Evolutionary conservation across 2,888 invertebrate genomes (phyloP).

Genomic region (Pheosia gnoma): DNA sequence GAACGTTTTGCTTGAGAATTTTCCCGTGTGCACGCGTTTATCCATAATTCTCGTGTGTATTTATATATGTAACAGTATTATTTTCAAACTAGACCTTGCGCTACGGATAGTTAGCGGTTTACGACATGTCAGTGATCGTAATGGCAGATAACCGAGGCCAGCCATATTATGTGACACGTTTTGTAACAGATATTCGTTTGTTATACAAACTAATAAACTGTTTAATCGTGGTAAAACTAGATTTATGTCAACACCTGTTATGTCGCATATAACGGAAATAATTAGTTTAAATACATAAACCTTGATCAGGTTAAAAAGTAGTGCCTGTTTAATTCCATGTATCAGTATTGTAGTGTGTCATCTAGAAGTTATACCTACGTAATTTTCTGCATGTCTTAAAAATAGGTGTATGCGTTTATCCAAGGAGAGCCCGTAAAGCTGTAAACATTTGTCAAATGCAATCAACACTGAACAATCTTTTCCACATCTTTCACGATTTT

Average conservation of each 20-base stretch:
- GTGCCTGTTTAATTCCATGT: no score
- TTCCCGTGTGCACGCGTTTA: constrained; percentile 43
- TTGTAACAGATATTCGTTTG: constrained; percentile 47
- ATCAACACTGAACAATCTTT: no score
- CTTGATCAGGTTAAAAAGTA: background rate
- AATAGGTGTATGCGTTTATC: no score
- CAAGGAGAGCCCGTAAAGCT: no score
- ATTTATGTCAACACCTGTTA: constrained; percentile 14
- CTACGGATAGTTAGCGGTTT: constrained; percentile 39
- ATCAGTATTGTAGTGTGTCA: no score
- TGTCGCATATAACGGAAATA: constrained; percentile 1
- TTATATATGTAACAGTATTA: constrained; percentile 51
- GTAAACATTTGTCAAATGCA: no score
- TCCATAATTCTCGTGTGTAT: constrained; percentile 47
- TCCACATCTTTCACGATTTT: no score
- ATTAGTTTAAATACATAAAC: background rate
- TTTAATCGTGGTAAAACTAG: background rate
- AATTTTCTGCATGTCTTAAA: no score
- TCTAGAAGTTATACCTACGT: no score
- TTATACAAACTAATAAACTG: constrained; percentile 22
- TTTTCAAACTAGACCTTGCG: constrained; percentile 44
- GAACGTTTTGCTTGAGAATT: constrained; percentile 49
- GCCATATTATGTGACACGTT: constrained; percentile 52
- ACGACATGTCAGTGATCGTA: constrained; percentile 50
- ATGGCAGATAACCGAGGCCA: constrained; percentile 44